Conservation (phyloP, 2,113 vertebrate genomes). For the Natator depressus region DNA sequence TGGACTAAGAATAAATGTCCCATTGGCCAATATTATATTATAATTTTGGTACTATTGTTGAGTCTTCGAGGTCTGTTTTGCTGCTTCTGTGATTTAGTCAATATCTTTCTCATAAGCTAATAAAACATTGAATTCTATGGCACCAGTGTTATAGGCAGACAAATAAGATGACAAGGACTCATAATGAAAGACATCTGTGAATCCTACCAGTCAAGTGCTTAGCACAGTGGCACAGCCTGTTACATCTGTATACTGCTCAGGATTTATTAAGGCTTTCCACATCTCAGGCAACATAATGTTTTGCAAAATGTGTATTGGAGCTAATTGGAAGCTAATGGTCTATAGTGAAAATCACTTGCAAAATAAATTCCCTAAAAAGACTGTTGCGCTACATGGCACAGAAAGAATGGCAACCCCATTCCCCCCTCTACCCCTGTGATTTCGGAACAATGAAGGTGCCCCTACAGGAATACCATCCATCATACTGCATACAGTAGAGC, state of each 20-base stretch:
- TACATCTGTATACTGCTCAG: not conserved
- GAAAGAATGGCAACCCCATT: constrained; percentile 21
- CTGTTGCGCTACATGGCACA: constrained; percentile 9
- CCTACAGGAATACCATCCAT: not conserved
- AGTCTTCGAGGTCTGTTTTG: constrained; percentile 2
- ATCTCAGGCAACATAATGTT: not conserved
- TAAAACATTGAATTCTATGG: not conserved
- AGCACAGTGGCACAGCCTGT: not conserved
- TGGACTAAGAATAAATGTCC: not conserved
- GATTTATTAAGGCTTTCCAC: not conserved
- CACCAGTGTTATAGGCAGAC: not conserved
- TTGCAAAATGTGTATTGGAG: not conserved
- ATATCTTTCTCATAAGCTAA: not conserved
- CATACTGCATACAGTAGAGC: not conserved
- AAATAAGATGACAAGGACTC: not conserved
- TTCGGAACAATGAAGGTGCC: constrained; percentile 40
- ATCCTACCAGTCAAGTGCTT: not conserved
- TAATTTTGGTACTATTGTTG: not conserved
- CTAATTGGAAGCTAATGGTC: constrained; percentile 14
- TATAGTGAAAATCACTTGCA: constrained; percentile 30
- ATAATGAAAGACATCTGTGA: not conserved
- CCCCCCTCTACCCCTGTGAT: constrained; percentile 14
- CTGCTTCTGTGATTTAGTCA: not conserved
- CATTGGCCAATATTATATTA: not conserved
- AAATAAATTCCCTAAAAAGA: constrained; percentile 26